Percentiles rank a stretch among this genome's conserved stretches.
Conservation (phyloP, 2,797 vertebrate genomes). For the Valencia hispanica region DNA sequence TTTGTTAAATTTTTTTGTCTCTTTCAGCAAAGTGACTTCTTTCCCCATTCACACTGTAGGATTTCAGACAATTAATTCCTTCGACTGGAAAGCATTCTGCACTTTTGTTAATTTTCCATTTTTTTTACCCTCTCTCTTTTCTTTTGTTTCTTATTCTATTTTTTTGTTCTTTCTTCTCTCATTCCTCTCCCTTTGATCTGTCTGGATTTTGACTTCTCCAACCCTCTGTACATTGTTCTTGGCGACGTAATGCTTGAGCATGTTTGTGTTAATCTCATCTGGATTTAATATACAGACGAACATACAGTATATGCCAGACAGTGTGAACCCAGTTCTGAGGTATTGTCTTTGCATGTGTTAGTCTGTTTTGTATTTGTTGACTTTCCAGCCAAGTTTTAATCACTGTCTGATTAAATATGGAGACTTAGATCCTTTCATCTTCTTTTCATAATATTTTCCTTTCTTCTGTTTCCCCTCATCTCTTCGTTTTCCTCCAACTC, state of each 20-base stretch:
- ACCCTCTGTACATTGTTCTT: constrained; percentile 24
- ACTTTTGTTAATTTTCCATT: constrained; percentile 15
- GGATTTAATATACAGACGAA: constrained; percentile 51
- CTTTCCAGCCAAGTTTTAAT: constrained; percentile 52
- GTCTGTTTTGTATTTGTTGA: constrained; percentile 16
- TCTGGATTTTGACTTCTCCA: constrained; percentile 43
- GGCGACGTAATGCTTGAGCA: constrained; percentile 60
- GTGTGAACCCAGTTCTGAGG: constrained; percentile 30
- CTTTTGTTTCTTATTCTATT: background rate
- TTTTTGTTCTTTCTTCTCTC: background rate
- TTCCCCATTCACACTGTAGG: constrained; percentile 22
- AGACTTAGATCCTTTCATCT: constrained; percentile 63
- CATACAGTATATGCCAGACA: constrained; percentile 12
- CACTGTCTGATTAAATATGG: constrained; percentile 46
- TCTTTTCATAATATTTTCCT: constrained; percentile 59
- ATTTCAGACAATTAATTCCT: constrained; percentile 20
- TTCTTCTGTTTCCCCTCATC: constrained; percentile 43
- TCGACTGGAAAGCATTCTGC: constrained; percentile 1
- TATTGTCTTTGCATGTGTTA: constrained; percentile 8
- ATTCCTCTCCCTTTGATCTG: constrained; percentile 1
- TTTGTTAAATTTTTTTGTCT: constrained; percentile 8
- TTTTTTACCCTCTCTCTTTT: background rate
- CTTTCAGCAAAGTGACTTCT: constrained; percentile 7
- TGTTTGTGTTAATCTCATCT: constrained; percentile 55
- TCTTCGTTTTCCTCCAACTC: constrained; percentile 48